Conservation (phyloP, 2,888 invertebrate species). For the Trichopoda pennipes region DNA sequence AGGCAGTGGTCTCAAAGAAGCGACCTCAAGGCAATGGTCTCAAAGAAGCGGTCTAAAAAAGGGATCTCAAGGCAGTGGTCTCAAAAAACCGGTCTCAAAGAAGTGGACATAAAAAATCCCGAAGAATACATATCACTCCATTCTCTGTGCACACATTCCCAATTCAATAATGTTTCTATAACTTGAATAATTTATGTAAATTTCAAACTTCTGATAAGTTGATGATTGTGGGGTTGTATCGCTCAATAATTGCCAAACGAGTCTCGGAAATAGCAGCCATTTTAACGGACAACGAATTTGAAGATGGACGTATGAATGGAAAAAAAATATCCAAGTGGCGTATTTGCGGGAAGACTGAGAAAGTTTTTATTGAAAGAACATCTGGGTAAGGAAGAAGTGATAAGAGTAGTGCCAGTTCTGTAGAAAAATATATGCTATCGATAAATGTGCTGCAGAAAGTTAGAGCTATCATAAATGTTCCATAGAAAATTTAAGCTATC, state of each 20-base stretch:
- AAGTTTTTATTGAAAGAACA: constrained; percentile 95
- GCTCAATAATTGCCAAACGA: constrained; percentile 95
- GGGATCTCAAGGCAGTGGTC: no score
- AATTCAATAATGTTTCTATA: constrained; percentile 89
- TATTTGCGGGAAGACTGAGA: constrained; percentile 91
- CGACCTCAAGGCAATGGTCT: no score
- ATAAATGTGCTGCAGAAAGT: no score
- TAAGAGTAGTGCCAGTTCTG: no score
- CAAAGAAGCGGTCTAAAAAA: no score
- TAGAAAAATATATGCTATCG: not conserved
- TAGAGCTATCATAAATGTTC: no score
- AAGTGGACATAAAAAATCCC: constrained; percentile 90
- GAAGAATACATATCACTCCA: constrained; percentile 94
- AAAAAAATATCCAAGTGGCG: constrained; percentile 90
- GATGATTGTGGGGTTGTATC: constrained; percentile 95
- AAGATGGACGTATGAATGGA: constrained; percentile 91
- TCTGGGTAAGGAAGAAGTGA: constrained; percentile 84
- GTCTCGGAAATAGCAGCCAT: constrained; percentile 97
- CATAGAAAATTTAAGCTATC: no score
- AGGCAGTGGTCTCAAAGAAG: no score
- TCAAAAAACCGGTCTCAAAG: no score
- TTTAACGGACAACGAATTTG: constrained; percentile 91
- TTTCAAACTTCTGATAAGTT: constrained; percentile 96
- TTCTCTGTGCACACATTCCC: constrained; percentile 91
- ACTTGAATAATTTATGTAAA: constrained; percentile 98